Evolutionary conservation across 2,888 invertebrate species (phyloP).

Genomic region (Yponomeuta sedellus): DNA sequence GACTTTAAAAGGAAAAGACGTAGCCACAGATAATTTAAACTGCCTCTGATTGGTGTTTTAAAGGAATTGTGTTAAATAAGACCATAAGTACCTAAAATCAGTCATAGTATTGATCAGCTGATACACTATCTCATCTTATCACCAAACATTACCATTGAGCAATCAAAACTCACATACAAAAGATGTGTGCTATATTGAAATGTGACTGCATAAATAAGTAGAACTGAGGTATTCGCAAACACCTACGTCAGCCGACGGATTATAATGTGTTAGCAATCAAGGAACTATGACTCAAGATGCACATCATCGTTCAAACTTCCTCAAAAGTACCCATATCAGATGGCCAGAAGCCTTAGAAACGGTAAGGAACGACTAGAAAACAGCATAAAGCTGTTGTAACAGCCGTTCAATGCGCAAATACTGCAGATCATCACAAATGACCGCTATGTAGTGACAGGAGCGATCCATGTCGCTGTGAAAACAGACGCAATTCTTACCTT

Average conservation of each 20-base stretch:
- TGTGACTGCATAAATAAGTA: neutral
- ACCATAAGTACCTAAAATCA: too few relatives aligned
- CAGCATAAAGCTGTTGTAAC: conserved; percentile 16
- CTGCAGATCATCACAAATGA: conserved; percentile 8
- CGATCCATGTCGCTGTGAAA: conserved; percentile 28
- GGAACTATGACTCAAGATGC: conserved; percentile 12
- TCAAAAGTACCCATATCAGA: conserved; percentile 18
- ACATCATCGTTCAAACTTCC: conserved; percentile 18
- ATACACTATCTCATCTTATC: neutral
- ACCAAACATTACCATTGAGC: neutral
- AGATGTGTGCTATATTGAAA: neutral
- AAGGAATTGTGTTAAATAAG: too few relatives aligned
- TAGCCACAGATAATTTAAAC: too few relatives aligned
- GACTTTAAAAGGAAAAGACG: too few relatives aligned
- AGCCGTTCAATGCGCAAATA: conserved; percentile 14
- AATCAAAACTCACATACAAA: neutral
- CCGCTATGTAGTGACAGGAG: conserved; percentile 19
- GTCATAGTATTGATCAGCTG: too few relatives aligned
- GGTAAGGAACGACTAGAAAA: conserved; percentile 22
- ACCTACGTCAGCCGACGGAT: neutral
- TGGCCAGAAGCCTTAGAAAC: conserved; percentile 22
- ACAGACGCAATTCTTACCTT: conserved; percentile 35
- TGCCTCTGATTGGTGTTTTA: too few relatives aligned
- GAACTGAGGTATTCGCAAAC: neutral
- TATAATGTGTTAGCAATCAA: neutral